phyloP scores from a whole-genome alignment of 2,888 invertebrate genomes.

The Andrena minutula region DNA sequence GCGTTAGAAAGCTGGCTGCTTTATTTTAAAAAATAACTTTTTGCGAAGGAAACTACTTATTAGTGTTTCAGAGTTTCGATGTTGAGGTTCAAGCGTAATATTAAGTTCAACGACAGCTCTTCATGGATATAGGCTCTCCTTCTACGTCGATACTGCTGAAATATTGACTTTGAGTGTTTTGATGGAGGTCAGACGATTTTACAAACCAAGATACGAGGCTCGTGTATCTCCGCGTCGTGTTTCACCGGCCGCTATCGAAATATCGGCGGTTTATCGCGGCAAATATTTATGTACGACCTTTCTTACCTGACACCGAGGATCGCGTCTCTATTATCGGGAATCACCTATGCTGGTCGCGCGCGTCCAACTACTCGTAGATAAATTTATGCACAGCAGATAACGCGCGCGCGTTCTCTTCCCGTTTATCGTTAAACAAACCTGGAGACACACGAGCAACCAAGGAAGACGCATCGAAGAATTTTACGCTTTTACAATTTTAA shows the following conservation, averaged over 20 bases:
- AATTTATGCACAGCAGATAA: constrained; percentile 76
- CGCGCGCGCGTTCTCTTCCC: constrained; percentile 62
- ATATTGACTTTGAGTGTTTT: constrained; percentile 3
- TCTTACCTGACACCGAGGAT: constrained; percentile 50
- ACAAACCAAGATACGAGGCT: constrained; percentile 16
- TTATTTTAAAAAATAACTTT: no score
- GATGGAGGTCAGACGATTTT: constrained; percentile 5
- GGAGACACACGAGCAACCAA: not conserved
- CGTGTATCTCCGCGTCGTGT: constrained; percentile 8
- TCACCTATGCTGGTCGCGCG: constrained; percentile 28
- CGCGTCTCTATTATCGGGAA: constrained; percentile 46
- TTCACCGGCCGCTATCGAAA: constrained; percentile 32
- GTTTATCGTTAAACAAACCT: constrained; percentile 78
- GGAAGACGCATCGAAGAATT: not conserved
- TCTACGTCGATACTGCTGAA: not conserved
- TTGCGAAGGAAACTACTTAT: no score
- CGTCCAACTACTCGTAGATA: constrained; percentile 63
- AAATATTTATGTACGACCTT: constrained; percentile 69
- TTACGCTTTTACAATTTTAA: not conserved
- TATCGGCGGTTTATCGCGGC: constrained; percentile 64
- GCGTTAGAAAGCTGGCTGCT: no score
- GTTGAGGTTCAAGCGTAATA: no score
- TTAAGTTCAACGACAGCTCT: no score
- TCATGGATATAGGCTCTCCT: no score
- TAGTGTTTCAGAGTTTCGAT: no score